Conservation (phyloP, 2,888 invertebrate genomes). For the Dascillus cervinus region DNA sequence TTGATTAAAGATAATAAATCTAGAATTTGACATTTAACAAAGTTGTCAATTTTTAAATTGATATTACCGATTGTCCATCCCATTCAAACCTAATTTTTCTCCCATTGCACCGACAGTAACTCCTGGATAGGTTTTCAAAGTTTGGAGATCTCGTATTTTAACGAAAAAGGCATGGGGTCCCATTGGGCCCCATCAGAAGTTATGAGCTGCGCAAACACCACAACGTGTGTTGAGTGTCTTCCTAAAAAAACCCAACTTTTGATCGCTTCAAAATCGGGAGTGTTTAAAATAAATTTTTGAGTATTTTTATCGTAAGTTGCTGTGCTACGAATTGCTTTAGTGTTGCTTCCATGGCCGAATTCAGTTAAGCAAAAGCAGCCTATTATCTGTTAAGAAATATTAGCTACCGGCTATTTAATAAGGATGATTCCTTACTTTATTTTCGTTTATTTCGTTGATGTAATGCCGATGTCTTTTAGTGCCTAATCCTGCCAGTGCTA, state of each 20-base stretch:
- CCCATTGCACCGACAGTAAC: slow-evolving; percentile 88
- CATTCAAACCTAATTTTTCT: slow-evolving; percentile 84
- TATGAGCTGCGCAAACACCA: slow-evolving; percentile 82
- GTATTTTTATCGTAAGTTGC: too few relatives aligned
- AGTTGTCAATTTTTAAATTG: too few relatives aligned
- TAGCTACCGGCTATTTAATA: too few relatives aligned
- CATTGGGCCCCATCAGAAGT: slow-evolving; percentile 70
- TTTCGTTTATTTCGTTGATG: slow-evolving; percentile 43
- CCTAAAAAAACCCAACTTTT: slow-evolving; percentile 67
- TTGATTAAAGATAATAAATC: slow-evolving; percentile 71
- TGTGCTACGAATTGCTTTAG: too few relatives aligned
- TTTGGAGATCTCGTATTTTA: slow-evolving; percentile 71
- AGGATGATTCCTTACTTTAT: too few relatives aligned
- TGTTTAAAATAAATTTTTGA: too few relatives aligned
- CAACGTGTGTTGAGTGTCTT: slow-evolving; percentile 78
- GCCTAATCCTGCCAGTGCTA: too few relatives aligned
- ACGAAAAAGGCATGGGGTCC: slow-evolving; percentile 87
- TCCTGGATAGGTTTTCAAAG: slow-evolving; percentile 65
- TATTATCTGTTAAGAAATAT: too few relatives aligned
- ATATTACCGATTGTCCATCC: slow-evolving; percentile 83
- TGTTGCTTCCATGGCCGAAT: too few relatives aligned
- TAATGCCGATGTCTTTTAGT: slow-evolving; percentile 54
- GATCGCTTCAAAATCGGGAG: too few relatives aligned
- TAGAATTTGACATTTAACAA: too few relatives aligned
- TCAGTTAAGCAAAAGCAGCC: too few relatives aligned